These are phyloP conservation scores for Hypotaenidia okinawae DNA, from an alignment of 2,797 vertebrate species.

Conservation along the genomic window DNA sequence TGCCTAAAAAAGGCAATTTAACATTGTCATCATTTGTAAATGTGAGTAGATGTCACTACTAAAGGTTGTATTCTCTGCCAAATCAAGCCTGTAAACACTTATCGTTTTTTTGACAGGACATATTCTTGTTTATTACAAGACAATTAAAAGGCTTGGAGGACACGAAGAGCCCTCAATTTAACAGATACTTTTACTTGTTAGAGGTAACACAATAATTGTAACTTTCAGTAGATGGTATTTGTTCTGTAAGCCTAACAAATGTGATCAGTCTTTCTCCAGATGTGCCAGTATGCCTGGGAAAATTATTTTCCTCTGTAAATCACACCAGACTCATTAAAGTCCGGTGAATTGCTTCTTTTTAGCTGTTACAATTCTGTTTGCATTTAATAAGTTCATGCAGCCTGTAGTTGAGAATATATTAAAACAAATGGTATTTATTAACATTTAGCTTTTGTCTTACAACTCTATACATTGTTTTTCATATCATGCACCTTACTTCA, in stretches of 20 bases:
- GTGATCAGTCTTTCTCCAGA: background rate
- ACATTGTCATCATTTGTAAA: background rate
- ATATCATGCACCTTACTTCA: background rate
- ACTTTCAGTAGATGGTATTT: background rate
- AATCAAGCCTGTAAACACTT: slow-evolving; percentile 41
- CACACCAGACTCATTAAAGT: background rate
- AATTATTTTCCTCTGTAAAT: background rate
- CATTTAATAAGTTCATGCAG: background rate
- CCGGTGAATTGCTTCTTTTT: background rate
- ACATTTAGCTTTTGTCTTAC: background rate
- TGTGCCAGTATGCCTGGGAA: background rate
- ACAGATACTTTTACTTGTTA: slow-evolving; percentile 99
- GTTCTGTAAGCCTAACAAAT: background rate
- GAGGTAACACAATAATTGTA: slow-evolving; percentile 82
- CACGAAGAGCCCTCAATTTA: slow-evolving; percentile 99
- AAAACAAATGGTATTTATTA: background rate
- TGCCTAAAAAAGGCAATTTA: background rate
- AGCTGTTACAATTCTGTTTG: background rate
- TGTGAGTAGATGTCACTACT: background rate
- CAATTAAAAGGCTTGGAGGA: slow-evolving; percentile 98
- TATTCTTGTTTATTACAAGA: slow-evolving; percentile 99
- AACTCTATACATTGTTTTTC: background rate
- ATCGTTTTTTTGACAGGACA: slow-evolving; percentile 86
- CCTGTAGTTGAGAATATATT: background rate
- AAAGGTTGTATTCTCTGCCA: background rate